A percentile compares a stretch with the other conserved stretches of the same genome.
Conservation (phyloP, 2,797 vertebrate species). For the Mareca strepera region DNA sequence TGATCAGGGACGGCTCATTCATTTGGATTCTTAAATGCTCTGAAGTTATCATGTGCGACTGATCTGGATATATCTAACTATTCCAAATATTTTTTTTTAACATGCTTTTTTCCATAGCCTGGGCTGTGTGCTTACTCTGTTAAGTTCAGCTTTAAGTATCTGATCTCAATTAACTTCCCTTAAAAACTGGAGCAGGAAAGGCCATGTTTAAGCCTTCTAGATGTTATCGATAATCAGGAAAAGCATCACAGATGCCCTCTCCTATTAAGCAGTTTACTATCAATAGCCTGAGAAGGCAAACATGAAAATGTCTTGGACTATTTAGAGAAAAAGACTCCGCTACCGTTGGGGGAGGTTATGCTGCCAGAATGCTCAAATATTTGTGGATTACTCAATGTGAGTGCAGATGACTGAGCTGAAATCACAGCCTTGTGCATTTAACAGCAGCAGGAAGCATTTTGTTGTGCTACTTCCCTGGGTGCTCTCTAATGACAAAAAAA, state of each 20-base stretch:
- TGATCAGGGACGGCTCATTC: not conserved
- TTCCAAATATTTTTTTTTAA: not conserved
- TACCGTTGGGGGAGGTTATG: constrained; percentile 29
- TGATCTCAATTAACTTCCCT: constrained; percentile 59
- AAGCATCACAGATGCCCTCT: constrained; percentile 45
- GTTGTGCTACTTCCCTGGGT: constrained; percentile 78
- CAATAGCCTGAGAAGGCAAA: constrained; percentile 71
- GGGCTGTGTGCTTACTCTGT: not conserved
- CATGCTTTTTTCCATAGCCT: not conserved
- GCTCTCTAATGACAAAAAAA: constrained; percentile 75
- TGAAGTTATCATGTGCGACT: not conserved
- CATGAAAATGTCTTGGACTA: constrained; percentile 70
- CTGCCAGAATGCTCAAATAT: constrained; percentile 74
- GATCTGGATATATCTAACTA: constrained; percentile 1
- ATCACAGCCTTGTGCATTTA: constrained; percentile 64
- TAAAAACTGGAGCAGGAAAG: constrained; percentile 50
- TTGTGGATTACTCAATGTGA: constrained; percentile 71
- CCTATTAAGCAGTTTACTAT: constrained; percentile 58
- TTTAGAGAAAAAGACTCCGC: constrained; percentile 58
- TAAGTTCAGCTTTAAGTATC: constrained; percentile 43
- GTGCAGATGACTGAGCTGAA: constrained; percentile 70
- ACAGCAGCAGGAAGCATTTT: constrained; percentile 79
- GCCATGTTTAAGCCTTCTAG: constrained; percentile 48
- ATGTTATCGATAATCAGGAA: constrained; percentile 19
- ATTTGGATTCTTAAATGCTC: not conserved